These are phyloP conservation scores for Hipposideros larvatus DNA, from an alignment of 2,797 vertebrate genomes.

Conservation along the genomic window DNA sequence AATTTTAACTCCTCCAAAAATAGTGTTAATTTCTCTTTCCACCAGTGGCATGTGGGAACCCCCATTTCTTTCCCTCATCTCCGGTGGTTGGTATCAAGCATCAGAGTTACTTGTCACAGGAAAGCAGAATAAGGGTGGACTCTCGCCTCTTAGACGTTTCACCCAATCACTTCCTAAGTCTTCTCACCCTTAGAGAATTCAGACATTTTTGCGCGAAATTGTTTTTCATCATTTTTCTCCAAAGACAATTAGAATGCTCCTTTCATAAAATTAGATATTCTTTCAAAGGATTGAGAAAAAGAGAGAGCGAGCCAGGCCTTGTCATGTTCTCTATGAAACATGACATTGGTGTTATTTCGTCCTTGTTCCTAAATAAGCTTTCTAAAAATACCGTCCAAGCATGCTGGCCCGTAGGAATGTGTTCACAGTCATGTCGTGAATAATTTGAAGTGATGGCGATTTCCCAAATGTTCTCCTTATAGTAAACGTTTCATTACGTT, in stretches of 20 bases:
- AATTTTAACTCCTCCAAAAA: not conserved
- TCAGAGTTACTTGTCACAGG: accelerated
- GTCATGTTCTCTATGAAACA: not conserved
- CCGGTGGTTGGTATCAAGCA: not conserved
- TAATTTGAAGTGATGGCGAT: not conserved
- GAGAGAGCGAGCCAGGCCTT: not conserved
- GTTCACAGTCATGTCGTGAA: not conserved
- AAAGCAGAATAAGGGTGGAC: not conserved
- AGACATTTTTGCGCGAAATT: not conserved
- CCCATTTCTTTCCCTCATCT: accelerated
- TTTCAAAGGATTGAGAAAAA: not conserved
- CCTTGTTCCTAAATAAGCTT: not conserved
- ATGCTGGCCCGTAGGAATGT: not conserved
- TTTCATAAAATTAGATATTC: not conserved
- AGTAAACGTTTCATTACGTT: not conserved
- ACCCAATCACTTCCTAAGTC: not conserved
- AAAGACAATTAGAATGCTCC: not conserved
- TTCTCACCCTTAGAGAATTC: not conserved
- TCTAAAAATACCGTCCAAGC: constrained; percentile 50
- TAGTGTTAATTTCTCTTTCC: not conserved
- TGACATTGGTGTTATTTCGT: not conserved
- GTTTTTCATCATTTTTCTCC: not conserved
- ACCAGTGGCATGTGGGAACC: accelerated
- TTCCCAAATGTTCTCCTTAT: not conserved
- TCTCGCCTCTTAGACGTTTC: no score